Evolutionary conservation across 2,888 invertebrate genomes (phyloP), one percentile per base, ranked within the genome.

Genomic region (Andricus quercusramuli): DNA sequence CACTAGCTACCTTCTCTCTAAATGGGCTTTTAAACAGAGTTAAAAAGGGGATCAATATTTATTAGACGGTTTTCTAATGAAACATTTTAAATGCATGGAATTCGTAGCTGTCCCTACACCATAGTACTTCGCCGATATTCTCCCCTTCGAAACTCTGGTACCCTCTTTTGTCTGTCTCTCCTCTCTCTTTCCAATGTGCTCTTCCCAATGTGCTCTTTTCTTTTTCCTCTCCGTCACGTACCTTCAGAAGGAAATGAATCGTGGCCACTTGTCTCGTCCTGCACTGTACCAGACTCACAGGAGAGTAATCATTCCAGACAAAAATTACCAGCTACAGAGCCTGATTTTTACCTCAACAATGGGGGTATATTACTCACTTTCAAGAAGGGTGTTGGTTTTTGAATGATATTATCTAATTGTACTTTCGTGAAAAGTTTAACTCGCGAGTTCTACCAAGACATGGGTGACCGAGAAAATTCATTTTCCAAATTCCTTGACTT

Each of bases 41-140:
- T 86, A 87, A 89, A 87, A 86, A 86, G 86, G 85, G 86, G 86
- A 86, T 88, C 89, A 86, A 89, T 91, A 91, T 91, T 91, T 91
- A 91, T 91, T 90, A 88, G 90, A 90, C 89, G 88, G 87, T 89
- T 87, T 85, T 90, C 90, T 90, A 91, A 91, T 91, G 91, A 89
- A 91, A 91, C 91, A 90, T 91, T 91, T 91, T 90, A 90, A 91
- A 91, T 91, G 90, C 90, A 91, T 90, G 88, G 86, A 89, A 89
- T 88, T 87, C 88, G 85, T 86, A 86, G 86, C 83, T 86, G 83
- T 86, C 85, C 86, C 85, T 64, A 64, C 29, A 64, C 64, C 29
- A 29, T 8, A 64, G 64, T 74, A 74, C 78, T 81, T 77, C 66
- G 25, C 41, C 68, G 22, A 64, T 74, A 74, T 62, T 29, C 56